Evolutionary conservation across 2,113 vertebrate genomes (phyloP).

Genomic region (Otolemur garnettii): DNA sequence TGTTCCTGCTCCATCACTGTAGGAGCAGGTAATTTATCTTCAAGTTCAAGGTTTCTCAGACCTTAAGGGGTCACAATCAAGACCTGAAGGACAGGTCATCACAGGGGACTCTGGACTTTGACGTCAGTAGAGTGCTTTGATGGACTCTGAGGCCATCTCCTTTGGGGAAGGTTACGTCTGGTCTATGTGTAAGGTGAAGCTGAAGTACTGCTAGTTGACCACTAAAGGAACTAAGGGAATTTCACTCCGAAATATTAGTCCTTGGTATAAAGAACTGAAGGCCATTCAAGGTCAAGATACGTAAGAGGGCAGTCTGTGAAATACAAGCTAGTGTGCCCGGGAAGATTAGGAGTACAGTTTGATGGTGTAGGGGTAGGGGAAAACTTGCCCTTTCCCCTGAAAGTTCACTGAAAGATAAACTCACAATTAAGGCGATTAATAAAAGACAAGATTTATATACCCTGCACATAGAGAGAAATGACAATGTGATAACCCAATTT

Average conservation of each 20-base stretch:
- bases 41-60: not conserved
- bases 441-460: too few species aligned
- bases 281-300: too few species aligned
- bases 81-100: not conserved
- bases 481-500: too few species aligned
- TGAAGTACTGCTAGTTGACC: not conserved
- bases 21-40: not conserved
- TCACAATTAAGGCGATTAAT: too few species aligned
- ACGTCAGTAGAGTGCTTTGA: fast-evolving
- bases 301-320: too few species aligned
- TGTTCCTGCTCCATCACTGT: not conserved
- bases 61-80: not conserved
- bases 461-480: too few species aligned
- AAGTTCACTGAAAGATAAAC: too few species aligned
- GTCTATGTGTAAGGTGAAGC: not conserved
- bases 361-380: too few species aligned
- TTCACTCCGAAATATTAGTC: too few species aligned
- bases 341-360: too few species aligned
- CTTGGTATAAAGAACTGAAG: too few species aligned
- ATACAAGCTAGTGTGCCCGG: not conserved
- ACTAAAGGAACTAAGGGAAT: not conserved
- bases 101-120: not conserved
- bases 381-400: too few species aligned
- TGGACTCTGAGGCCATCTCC: fast-evolving
- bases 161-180: not conserved